Conservation (phyloP, 2,888 invertebrate genomes). For the Dichetophora obliterata region DNA sequence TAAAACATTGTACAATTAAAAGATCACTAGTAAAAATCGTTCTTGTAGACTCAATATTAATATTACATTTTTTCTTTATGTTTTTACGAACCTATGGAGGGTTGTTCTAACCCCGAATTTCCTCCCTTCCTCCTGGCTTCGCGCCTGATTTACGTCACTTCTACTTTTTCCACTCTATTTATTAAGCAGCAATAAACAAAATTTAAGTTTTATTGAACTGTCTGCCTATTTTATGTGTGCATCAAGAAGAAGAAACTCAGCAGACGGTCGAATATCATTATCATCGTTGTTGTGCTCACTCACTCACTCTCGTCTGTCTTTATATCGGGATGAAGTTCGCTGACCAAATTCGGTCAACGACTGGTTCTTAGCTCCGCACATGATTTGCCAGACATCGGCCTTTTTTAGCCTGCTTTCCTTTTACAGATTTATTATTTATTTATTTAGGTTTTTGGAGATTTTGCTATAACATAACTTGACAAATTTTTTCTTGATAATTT, state of each 20-base stretch:
- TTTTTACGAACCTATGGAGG: no score
- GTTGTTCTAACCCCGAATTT: no score
- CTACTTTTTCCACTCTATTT: not conserved
- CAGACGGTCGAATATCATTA: not conserved
- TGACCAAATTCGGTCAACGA: conserved; percentile 31
- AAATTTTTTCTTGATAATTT: not conserved
- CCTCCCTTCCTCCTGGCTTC: no score
- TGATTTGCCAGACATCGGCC: not conserved
- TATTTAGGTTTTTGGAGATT: not conserved
- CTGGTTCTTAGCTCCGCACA: conserved; percentile 20
- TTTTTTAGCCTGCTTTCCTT: not conserved
- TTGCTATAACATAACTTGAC: not conserved
- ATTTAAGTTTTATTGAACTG: not conserved
- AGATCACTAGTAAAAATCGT: no score
- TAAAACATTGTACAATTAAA: no score
- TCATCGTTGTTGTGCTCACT: not conserved
- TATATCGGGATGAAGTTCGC: conserved; percentile 20
- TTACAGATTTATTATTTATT: not conserved
- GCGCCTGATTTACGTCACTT: not conserved
- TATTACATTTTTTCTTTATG: no score
- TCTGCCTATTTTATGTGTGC: not conserved
- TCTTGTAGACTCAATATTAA: no score
- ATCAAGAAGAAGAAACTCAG: not conserved
- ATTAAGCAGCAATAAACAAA: not conserved
- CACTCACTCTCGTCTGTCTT: not conserved